phyloP scores from a whole-genome alignment of 2,113 vertebrate species.

The Nerophis ophidion region DNA sequence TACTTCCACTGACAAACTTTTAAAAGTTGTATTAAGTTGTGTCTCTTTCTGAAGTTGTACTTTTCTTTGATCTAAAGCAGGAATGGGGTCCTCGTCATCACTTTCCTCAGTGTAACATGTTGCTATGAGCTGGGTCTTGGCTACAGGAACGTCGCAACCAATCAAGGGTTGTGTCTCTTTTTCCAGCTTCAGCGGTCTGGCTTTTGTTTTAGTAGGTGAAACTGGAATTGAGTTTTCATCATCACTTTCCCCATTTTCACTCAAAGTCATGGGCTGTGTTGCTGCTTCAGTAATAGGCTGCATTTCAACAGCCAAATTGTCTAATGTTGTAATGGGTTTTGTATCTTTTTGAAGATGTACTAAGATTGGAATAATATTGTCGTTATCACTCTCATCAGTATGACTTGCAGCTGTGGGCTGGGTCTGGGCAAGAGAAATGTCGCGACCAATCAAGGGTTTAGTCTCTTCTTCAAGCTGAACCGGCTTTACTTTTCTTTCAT shows the following conservation, averaged over 20 bases:
- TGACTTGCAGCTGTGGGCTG: constrained; percentile 17
- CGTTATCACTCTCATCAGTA: not conserved
- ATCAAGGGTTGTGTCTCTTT: constrained; percentile 9
- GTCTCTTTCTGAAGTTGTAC: constrained; percentile 13
- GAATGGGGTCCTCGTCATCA: constrained; percentile 20
- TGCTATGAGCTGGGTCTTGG: constrained; percentile 43
- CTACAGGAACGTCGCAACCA: constrained; percentile 3
- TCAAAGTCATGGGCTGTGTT: constrained; percentile 24
- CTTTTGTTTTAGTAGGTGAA: constrained; percentile 1
- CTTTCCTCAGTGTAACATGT: constrained; percentile 1
- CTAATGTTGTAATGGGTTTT: no score
- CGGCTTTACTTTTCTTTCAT: constrained; percentile 12
- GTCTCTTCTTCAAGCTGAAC: constrained; percentile 17
- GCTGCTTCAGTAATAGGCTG: not conserved
- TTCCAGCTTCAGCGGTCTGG: not conserved
- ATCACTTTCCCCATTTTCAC: constrained; percentile 3
- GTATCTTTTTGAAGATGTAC: no score
- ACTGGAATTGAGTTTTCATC: not conserved
- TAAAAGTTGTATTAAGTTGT: not conserved
- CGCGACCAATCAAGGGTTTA: not conserved
- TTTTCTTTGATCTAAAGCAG: constrained; percentile 13
- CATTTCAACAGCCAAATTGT: not conserved
- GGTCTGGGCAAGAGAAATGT: constrained; percentile 6
- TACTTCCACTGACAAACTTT: constrained; percentile 13
- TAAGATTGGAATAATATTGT: not conserved